These are phyloP conservation scores for Malurus melanocephalus DNA, from an alignment of 2,113 vertebrate genomes.

Conservation along the genomic window DNA sequence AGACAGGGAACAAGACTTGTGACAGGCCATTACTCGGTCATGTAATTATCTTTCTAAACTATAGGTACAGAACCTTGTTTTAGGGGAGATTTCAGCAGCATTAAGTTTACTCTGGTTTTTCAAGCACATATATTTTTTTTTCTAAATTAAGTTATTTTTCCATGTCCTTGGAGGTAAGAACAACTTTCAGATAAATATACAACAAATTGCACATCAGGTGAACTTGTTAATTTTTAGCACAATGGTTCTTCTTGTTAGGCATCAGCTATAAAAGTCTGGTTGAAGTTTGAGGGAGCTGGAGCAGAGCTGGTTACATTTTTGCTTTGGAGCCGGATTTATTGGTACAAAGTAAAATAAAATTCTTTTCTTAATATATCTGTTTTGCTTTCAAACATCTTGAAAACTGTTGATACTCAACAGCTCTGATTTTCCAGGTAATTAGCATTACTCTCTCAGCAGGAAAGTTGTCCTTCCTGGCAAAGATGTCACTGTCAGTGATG, in stretches of 20 bases:
- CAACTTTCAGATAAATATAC: not conserved
- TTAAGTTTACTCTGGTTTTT: not conserved
- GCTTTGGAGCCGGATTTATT: not conserved
- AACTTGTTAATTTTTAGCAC: not conserved
- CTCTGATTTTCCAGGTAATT: constrained; percentile 4
- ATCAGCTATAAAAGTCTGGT: not conserved
- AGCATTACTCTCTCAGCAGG: not conserved
- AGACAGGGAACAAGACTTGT: not conserved
- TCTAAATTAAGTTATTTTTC: not conserved
- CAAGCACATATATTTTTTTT: not conserved
- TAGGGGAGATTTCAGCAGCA: not conserved
- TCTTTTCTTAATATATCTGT: not conserved
- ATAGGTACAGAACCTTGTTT: not conserved
- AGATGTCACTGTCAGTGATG: not conserved
- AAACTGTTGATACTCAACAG: not conserved
- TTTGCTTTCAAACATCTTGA: not conserved
- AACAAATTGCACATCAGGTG: not conserved
- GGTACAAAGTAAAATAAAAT: not conserved
- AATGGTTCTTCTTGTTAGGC: not conserved
- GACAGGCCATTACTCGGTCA: not conserved
- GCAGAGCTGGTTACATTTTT: not conserved
- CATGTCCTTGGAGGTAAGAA: not conserved
- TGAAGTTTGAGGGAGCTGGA: not conserved
- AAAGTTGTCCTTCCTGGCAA: not conserved
- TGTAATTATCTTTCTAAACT: not conserved